Base-by-base conservation (phyloP, 1,140 invertebrate genomes). In the Calosoma granatense region DNA sequence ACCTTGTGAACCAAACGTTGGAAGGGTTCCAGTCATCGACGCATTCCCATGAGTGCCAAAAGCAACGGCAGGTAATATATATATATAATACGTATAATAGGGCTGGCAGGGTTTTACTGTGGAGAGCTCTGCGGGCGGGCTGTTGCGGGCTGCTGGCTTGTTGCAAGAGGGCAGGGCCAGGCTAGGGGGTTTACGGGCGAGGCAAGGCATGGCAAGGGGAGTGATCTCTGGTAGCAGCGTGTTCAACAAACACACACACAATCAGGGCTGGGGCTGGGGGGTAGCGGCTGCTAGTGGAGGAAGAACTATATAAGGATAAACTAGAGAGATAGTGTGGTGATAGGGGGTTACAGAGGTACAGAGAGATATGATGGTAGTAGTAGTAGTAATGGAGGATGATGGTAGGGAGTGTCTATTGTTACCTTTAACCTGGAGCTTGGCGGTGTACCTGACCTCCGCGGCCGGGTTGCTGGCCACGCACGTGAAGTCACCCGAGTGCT, bases 351-450 rank as follows among this genome's bases (percentile, higher is more conserved):
- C 60, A 36, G 54, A 51, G 26, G 14, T 17, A 21, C 30, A 21
- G 17, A 22, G 20, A 19, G 26, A 6, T 30, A 30, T 4, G 56
- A 26, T 23, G 63, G 60, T 41, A 52, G 58, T 55, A 56, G 51
- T 56, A 21, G 12, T 15, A 21, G 51, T n/a, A n/a, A n/a, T n/a
- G 47, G 19, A 4, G n/a, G 15, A 21, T 12, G 21, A 21, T 20
- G 55, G 39, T 21, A 30, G 47, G 14, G 41, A 12, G 14, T 22
- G 12, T 39, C 41, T 41, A 15, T 77, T 76, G 76, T 82, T 87
- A 89, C 86, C 86, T 87, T 87, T 87, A 69, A 90, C 87, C 76
- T 84, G 82, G 64, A 90, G 81, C 73, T 82, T 82, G 71, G 87
- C 85, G 66, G 85, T 85, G 78, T 84, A 87, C 77, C 84, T 86